phyloP scores from a whole-genome alignment of 64 coral and sea anemone genomes.

The Pocillopora verrucosa region DNA sequence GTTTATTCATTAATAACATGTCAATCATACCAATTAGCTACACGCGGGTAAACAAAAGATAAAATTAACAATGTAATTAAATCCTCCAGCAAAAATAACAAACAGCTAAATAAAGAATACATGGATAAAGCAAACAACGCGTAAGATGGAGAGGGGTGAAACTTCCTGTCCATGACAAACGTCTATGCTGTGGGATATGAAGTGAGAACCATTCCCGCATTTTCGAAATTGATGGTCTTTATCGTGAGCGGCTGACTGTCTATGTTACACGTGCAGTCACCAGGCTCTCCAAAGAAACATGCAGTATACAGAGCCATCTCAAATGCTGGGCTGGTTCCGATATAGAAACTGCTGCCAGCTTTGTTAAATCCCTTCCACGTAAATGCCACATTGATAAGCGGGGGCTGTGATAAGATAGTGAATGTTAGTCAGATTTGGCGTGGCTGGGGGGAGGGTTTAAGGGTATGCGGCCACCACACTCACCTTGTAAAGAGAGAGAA shows the following conservation, averaged over 20 bases:
- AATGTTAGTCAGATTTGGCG: too few species aligned
- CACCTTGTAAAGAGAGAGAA: too few species aligned
- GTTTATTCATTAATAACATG: too few species aligned
- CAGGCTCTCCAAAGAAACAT: not conserved
- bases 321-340: conserved; percentile 5
- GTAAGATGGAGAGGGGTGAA: too few species aligned
- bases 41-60: too few species aligned
- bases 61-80: too few species aligned
- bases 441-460: too few species aligned
- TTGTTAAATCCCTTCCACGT: conserved; percentile 1
- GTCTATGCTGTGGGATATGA: not conserved
- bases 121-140: too few species aligned
- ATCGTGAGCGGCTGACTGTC: not conserved
- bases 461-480: too few species aligned
- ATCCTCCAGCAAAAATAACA: too few species aligned
- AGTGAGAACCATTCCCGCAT: not conserved
- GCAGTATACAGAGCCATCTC: conserved; percentile 1
- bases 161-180: not conserved
- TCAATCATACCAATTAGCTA: too few species aligned
- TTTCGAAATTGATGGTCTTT: not conserved
- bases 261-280: not conserved
- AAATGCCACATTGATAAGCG: not conserved
- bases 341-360: conserved; percentile 1
- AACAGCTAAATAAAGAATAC: too few species aligned
- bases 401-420: not conserved